phyloP scores from a whole-genome alignment of 2,113 vertebrate genomes.

The Puntigrus tetrazona region DNA sequence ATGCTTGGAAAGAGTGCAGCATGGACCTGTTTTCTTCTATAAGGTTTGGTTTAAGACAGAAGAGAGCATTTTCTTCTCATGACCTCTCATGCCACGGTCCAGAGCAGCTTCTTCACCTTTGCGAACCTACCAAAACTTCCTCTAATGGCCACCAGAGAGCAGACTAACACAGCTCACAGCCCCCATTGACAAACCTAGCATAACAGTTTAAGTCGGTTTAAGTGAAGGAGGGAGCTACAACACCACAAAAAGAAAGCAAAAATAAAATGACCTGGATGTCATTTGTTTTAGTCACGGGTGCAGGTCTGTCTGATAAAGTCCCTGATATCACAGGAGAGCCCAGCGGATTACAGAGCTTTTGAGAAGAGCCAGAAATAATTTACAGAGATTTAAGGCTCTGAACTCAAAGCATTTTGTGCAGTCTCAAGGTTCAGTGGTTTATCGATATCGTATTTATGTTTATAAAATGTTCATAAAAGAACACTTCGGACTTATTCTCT shows the following conservation, averaged over 20 bases:
- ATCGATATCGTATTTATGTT: background rate
- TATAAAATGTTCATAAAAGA: background rate
- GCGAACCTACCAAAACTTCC: background rate
- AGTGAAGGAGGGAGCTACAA: too few relatives aligned
- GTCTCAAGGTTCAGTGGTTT: slow-evolving; percentile 15
- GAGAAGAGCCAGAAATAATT: slow-evolving; percentile 29
- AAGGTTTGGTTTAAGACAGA: too few relatives aligned
- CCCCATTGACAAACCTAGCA: background rate
- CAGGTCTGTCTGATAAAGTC: slow-evolving; percentile 38
- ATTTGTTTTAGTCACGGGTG: slow-evolving; percentile 20
- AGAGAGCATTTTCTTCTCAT: background rate
- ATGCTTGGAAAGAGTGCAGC: too few relatives aligned
- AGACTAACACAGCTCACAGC: slow-evolving; percentile 55
- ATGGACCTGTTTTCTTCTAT: too few relatives aligned
- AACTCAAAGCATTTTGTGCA: background rate
- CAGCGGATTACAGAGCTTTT: slow-evolving; percentile 10
- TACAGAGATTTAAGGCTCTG: background rate
- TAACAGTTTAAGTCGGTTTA: background rate
- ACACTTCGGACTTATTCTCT: background rate
- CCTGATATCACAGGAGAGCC: slow-evolving; percentile 34
- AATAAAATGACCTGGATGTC: background rate
- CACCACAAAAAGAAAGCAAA: background rate
- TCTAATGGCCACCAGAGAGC: slow-evolving; percentile 54
- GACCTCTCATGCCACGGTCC: background rate
- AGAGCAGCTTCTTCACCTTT: background rate